Percentiles rank a stretch among this genome's conserved stretches.
phyloP scores from a whole-genome alignment of 2,797 vertebrate genomes.

The Melopsittacus undulatus region DNA sequence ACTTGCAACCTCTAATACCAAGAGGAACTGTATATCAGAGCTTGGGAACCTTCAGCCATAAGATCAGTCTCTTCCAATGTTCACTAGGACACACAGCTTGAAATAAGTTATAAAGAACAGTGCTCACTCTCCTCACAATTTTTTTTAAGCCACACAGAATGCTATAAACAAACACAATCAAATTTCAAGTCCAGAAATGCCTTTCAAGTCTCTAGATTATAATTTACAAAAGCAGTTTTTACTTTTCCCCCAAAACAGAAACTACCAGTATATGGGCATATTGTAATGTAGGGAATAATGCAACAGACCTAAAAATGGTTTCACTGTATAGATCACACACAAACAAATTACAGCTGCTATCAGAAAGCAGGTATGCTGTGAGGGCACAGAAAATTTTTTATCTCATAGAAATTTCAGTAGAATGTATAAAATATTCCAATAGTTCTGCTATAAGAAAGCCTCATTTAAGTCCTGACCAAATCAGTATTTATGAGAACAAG shows the following conservation, averaged over 20 bases:
- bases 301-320: background rate
- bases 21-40: background rate
- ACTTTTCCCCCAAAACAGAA: background rate
- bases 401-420: background rate
- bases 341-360: background rate
- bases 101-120: background rate
- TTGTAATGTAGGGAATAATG: background rate
- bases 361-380: background rate
- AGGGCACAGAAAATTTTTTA: background rate
- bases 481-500: background rate
- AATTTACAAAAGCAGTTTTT: background rate
- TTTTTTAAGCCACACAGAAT: background rate
- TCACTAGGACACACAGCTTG: background rate
- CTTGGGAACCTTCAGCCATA: background rate
- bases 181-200: background rate
- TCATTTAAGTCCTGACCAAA: background rate
- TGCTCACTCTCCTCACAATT: background rate
- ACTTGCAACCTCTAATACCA: background rate
- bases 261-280: background rate
- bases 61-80: background rate
- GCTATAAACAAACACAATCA: background rate
- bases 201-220: background rate
- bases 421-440: background rate
- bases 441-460: background rate
- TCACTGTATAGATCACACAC: background rate